Evolutionary conservation across 2,797 vertebrate genomes (phyloP), one percentile per base, ranked within the genome.

Genomic region (Pelodytes ibericus): DNA sequence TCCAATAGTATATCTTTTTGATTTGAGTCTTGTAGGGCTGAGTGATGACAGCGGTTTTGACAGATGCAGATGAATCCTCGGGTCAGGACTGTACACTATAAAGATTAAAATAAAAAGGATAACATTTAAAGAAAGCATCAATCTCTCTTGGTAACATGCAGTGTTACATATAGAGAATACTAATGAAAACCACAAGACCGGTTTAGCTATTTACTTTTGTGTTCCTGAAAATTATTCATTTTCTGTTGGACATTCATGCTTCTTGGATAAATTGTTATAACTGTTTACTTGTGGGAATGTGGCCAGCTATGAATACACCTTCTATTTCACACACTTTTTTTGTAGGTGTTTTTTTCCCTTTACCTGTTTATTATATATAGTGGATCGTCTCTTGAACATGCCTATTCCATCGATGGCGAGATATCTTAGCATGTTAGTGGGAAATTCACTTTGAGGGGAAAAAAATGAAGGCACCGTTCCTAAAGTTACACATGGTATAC

Each of bases 21-120:
- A 62, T 15, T 77, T 58, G 61, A 8, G 24, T 74, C 72, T 77
- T 20, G 7, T 41, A 11, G 65, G 72, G 57, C 24, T 80, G 30
- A 81, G 47, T 73, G 68, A 49, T 64, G 22, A 47, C 57, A 51
- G 26, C 66, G 63, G 74, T 77, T 69, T 74, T 75, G 62, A 73
- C 29, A 51, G 20, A 69, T 72, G 24, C 25, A 72, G n/a, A 72
- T 84, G 61, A 77, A 81, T 83, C 82, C 24, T 73, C 41, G 72
- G 71, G 56, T 81, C 26, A 20, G 75, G 57, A 27, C 11, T 72
- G 26, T 70, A 31, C 71, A 81, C 16, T 75, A 44, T 69, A 79
- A 81, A 86, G 73, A 69, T 80, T 63, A 73, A 57, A 80, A 64
- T 75, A 39, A 77, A 70, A 65, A 67, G 31, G 2, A 0, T 16